These are phyloP conservation scores for Aphaenogaster ashmeadi DNA, from an alignment of 1,140 invertebrate species.

Conservation along the genomic window DNA sequence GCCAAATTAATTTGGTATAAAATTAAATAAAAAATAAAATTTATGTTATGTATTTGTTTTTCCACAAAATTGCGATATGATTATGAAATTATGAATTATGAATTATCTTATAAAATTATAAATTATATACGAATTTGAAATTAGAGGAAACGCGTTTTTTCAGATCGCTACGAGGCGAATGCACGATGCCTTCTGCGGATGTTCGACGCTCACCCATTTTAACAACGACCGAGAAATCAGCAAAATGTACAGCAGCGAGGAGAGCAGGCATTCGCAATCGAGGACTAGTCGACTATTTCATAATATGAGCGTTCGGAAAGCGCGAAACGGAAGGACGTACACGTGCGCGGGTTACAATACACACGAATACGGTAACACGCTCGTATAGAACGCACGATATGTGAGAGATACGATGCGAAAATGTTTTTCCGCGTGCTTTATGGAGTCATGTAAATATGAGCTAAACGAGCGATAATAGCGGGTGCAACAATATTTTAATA, in stretches of 20 bases:
- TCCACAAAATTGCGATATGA: not conserved
- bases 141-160: not conserved
- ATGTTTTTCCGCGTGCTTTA: slow-evolving; percentile 2
- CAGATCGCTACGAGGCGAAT: slow-evolving; percentile 25
- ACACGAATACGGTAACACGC: slow-evolving; percentile 24
- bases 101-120: too few relatives aligned
- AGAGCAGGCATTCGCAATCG: slow-evolving; percentile 20
- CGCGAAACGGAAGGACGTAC: slow-evolving; percentile 33
- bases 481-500: not conserved
- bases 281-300: slow-evolving; percentile 15
- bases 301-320: slow-evolving; percentile 15
- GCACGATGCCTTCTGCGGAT: slow-evolving; percentile 9
- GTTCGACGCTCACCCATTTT: not conserved
- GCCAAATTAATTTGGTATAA: not conserved
- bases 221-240: not conserved
- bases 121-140: not conserved
- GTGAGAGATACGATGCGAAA: not conserved
- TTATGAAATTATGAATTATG: not conserved
- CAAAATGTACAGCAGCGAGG: slow-evolving; percentile 21
- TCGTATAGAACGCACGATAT: not conserved
- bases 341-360: not conserved
- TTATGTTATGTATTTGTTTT: not conserved
- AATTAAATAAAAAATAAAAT: not conserved
- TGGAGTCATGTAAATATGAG: slow-evolving; percentile 10
- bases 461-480: not conserved